Evolutionary conservation across 2,888 invertebrate species (phyloP), one percentile per base, ranked within the genome.

Genomic region (Mythimna vitellina): DNA sequence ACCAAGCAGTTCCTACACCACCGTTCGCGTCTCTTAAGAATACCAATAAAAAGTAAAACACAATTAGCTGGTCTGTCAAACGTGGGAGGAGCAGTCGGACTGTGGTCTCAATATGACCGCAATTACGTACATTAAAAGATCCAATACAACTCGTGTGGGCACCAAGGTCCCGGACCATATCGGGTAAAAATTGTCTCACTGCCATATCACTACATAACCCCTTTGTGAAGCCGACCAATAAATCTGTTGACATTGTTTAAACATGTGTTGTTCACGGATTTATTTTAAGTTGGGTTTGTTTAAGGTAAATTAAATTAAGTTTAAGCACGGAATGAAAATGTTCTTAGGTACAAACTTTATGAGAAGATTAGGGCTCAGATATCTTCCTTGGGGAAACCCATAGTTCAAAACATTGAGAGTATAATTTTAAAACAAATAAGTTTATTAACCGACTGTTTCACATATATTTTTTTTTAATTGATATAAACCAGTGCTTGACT

Each of bases 121-220:
- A 95, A 96, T 95, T 95, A 94, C 93, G 91, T 88, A 90, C 91
- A 93, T 95, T 94, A 94, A 95, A 92, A 93, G 91, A 90, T 89
- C 92, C 93, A 91, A 95, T 93, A 93, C 83, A 88, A 84, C 85
- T 81, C 84, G 92, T 90, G 95, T 95, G 94, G 94, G 94, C 88
- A 86, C 86, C 95, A 94, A 95, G 96, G 96, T 86, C 89, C 85
- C 86, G 81, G 81, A 72, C 95, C 94, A 88, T 95, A 89, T 95
- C 92, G 89, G 93, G 95, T 70, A 88, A 92, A 92, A 92, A 93
- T 92, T 93, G 92, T 89, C 92, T 91, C 89, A 87, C 86, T 86
- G 80, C 85, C 82, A 87, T 86, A 85, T 87, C 89, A 88, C 89
- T 86, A 86, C 84, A 88, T 86, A 87, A 89, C 87, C 87, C 87